Conservation (phyloP, 2,888 invertebrate species). For the Panorpa germanica region DNA sequence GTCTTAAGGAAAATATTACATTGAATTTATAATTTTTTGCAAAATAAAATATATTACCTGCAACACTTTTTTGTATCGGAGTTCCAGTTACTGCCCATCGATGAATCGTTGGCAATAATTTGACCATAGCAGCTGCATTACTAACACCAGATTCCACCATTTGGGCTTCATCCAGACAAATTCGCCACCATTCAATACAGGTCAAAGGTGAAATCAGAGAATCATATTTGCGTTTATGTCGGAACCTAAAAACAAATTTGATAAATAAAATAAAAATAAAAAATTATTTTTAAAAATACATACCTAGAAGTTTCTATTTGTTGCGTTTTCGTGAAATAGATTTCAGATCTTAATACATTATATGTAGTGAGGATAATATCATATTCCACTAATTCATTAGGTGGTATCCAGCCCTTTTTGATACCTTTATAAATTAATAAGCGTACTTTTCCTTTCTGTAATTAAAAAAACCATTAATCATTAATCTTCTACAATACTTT, state of each 20-base stretch:
- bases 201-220: conserved; percentile 44
- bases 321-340: conserved; percentile 34
- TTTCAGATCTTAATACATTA: conserved; percentile 36
- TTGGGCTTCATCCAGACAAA: conserved; percentile 65
- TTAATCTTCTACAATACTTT: too few relatives aligned
- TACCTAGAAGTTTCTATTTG: conserved; percentile 15
- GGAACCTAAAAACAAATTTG: conserved; percentile 20
- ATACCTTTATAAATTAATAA: conserved; percentile 33
- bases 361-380: conserved; percentile 61
- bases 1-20: too few relatives aligned
- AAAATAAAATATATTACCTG: too few relatives aligned
- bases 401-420: conserved; percentile 25
- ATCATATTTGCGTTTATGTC: conserved; percentile 40
- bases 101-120: conserved; percentile 33
- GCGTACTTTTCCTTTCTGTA: too few relatives aligned
- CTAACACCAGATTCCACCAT: conserved; percentile 44
- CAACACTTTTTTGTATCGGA: conserved; percentile 36
- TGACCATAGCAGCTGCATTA: conserved; percentile 41
- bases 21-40: too few relatives aligned
- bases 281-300: neutral
- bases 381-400: conserved; percentile 36
- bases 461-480: too few relatives aligned
- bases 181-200: conserved; percentile 55
- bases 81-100: conserved; percentile 65
- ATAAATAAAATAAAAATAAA: neutral